Evolutionary conservation across 2,888 invertebrate species (phyloP).

Genomic region (Willowsia nigromaculata): DNA sequence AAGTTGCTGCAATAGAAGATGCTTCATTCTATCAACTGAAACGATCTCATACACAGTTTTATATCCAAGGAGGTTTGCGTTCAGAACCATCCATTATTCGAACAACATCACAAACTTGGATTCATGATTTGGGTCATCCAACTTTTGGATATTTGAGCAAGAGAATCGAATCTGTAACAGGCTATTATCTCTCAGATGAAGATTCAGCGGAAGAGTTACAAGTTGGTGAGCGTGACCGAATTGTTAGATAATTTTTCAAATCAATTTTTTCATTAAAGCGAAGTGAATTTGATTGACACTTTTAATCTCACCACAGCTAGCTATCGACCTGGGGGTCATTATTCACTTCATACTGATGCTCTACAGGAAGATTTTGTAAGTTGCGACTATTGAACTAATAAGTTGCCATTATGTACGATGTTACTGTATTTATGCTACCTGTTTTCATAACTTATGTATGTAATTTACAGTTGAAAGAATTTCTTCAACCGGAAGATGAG

Average conservation of each 20-base stretch:
- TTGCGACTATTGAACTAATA: too few relatives aligned
- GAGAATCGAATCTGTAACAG: conserved; percentile 55
- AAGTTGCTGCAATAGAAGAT: conserved; percentile 51
- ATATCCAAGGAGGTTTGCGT: neutral
- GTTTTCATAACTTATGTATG: too few relatives aligned
- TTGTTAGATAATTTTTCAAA: neutral
- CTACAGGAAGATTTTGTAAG: conserved; percentile 69
- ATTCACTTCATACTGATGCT: conserved; percentile 80
- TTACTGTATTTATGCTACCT: neutral
- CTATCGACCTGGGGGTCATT: conserved; percentile 81
- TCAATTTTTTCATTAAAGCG: neutral
- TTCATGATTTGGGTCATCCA: conserved; percentile 61
- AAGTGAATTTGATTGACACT: neutral
- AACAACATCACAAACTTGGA: conserved; percentile 74
- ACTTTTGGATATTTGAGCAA: conserved; percentile 58
- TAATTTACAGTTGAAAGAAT: conserved; percentile 33
- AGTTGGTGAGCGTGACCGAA: conserved; percentile 79
- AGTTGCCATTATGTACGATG: neutral
- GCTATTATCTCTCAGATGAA: conserved; percentile 37
- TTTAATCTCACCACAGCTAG: too few relatives aligned
- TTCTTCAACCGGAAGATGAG: conserved; percentile 57
- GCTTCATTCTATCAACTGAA: conserved; percentile 54
- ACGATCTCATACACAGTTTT: conserved; percentile 53
- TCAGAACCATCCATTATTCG: conserved; percentile 61
- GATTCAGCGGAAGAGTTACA: conserved; percentile 75